Evolutionary conservation across 1,140 invertebrate species (phyloP), one percentile per base, ranked within the genome.

Genomic region (Drosophila seguyi): DNA sequence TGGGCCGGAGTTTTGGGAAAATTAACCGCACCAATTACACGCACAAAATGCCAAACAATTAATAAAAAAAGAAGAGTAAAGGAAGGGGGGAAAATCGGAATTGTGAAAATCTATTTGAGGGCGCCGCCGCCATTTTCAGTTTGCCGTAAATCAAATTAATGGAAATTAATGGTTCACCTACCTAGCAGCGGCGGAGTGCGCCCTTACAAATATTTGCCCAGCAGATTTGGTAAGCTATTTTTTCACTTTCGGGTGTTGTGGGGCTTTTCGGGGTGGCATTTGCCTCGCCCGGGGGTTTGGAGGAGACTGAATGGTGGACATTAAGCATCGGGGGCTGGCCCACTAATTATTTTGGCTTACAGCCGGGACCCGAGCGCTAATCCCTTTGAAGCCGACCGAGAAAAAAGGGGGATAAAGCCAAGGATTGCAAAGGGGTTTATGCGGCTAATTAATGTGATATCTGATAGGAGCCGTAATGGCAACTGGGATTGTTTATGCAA

Each of bases 81-180:
- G 18, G 7, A 7, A 4, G 2, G n/a, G 22, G 4, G n/a, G 10
- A 44, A 75, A 66, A 45, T 53, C 34, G 25, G 66, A 38, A 60
- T 63, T 50, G 55, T 58, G 57, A 62, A 81, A 84, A 79, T 81
- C 62, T 66, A 78, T 75, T 79, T 59, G 61, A 65, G 58, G 59
- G 52, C 39, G 44, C 67, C 41, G 44, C 67, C 41, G 41, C 41
- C 65, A 62, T 79, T 87, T 62, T 56, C 67, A 58, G 50, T 80
- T 88, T 65, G 36, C 61, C 80, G 87, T 88, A 80, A 88, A 88
- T 88, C 84, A 88, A 88, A 88, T 80, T 88, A 88, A 88, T 88
- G 82, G 80, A 83, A 83, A 88, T 88, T 88, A 76, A 88, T 88
- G 84, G 71, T 83, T 59, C 69, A 82, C 82, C 75, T 81, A 48